A percentile compares a stretch with the other conserved stretches of the same genome.
These are phyloP conservation scores for Bungarus multicinctus DNA, from an alignment of 2,113 vertebrate genomes.

Conservation along the genomic window DNA sequence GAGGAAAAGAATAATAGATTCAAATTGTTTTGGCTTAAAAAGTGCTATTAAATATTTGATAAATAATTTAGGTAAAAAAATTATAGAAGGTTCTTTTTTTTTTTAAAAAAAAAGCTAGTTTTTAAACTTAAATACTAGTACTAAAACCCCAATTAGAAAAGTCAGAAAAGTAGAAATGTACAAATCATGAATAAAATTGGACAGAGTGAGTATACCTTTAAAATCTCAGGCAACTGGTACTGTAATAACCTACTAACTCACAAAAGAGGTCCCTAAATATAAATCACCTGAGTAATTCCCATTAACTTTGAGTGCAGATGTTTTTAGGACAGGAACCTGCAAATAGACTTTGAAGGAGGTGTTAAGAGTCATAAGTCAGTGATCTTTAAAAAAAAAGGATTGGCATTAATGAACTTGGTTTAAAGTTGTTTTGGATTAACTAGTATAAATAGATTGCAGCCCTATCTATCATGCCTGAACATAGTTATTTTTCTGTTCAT, in stretches of 20 bases:
- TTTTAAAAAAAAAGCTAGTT: not conserved
- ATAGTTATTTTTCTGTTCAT: not conserved
- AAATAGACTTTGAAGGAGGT: conserved; percentile 14
- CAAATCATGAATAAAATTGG: not conserved
- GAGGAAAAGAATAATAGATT: not conserved
- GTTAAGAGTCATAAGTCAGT: not conserved
- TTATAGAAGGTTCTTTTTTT: not conserved
- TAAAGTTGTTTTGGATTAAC: not conserved
- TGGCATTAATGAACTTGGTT: not conserved
- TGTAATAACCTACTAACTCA: not conserved
- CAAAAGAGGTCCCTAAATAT: not conserved
- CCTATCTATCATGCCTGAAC: not conserved
- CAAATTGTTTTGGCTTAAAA: not conserved
- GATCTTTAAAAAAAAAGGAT: not conserved
- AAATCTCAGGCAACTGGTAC: not conserved
- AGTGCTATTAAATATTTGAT: not conserved
- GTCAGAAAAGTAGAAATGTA: not conserved
- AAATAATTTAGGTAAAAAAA: not conserved
- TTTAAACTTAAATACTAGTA: not conserved
- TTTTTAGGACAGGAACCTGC: not conserved
- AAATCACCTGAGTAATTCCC: conserved; percentile 14
- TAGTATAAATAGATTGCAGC: not conserved
- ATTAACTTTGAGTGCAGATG: conserved; percentile 12
- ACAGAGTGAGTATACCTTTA: not conserved
- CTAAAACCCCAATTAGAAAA: not conserved